A percentile compares a stretch with the other conserved stretches of the same genome.
Evolutionary conservation across 2,797 vertebrate genomes (phyloP).

Genomic region (Urocyon cinereoargenteus): DNA sequence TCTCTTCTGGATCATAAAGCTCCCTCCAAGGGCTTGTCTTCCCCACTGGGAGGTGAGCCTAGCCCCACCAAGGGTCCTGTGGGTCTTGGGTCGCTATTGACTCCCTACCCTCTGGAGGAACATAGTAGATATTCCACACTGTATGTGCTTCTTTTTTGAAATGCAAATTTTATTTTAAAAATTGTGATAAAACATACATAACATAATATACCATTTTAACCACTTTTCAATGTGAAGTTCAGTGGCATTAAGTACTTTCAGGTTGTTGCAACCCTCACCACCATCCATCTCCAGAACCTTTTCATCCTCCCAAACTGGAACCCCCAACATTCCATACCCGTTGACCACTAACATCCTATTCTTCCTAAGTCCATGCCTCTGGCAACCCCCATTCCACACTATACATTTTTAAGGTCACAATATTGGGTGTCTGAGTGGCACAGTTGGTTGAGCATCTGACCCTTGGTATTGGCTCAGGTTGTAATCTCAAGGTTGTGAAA

Average conservation of each 20-base stretch:
- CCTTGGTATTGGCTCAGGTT: not conserved
- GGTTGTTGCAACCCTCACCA: no score
- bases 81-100: rapidly evolving
- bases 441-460: not conserved
- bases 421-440: not conserved
- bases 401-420: not conserved
- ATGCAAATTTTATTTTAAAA: not conserved
- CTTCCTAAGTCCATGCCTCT: no score
- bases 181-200: not conserved
- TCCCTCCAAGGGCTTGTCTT: not conserved
- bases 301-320: not conserved
- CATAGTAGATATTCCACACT: no score
- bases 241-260: not conserved
- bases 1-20: not conserved
- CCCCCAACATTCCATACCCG: not conserved
- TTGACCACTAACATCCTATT: not conserved
- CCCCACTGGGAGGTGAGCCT: rapidly evolving
- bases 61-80: rapidly evolving
- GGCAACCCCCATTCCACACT: not conserved
- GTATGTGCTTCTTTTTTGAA: not conserved
- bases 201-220: not conserved
- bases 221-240: no score
- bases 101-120: not conserved
- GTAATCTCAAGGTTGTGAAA: not conserved
- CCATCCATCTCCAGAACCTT: not conserved